Base-by-base conservation (phyloP, 1,140 invertebrate species). In the Anadara kagoshimensis region DNA sequence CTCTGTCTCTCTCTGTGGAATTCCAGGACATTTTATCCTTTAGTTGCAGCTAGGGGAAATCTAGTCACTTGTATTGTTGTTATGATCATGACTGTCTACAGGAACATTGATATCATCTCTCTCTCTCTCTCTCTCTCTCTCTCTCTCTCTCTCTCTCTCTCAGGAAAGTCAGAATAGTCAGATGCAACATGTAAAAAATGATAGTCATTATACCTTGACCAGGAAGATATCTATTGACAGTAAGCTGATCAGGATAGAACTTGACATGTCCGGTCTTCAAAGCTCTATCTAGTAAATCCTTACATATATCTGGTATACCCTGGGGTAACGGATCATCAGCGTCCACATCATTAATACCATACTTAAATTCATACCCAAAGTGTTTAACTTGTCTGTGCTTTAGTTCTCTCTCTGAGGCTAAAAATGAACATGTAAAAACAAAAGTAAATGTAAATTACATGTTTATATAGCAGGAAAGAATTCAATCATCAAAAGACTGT, bases 321-420 rank as follows among this genome's bases (percentile, higher is more conserved):
- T 90, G 87, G 53, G 93, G 89, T 45, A 97, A 89, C 1, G 94
- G 94, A 51, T 91, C 89, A 64, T 92, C 87, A 64, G 92, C 91
- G 88, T 97, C 93, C 7, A 98, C 94, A 90, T 94, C 94, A 90
- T 99, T 99, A 36, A 91, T 94, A 41, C 93, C 93, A 90, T 99
- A 99, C 69, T 93, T 90, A 88, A 99, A 99, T 86, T 97, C 95
- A 89, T 94, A 98, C 0, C 97, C 97, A 92, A 93, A 99, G 90
- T 99, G 97, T 86, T 94, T 94, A 0, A 98, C 97, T 90, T 92
- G 91, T 56, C 97, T 90, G 83, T 98, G 93, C 88, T 98, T 98
- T 61, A 86, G 53, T n/a, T 67, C 69, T 68, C 29, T 36, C 29
- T 14, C 20, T 41, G 14, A 18, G 16, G 11, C 14, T 7, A 26